Evolutionary conservation across 2,797 vertebrate genomes (phyloP).

Genomic region (Artibeus lituratus): DNA sequence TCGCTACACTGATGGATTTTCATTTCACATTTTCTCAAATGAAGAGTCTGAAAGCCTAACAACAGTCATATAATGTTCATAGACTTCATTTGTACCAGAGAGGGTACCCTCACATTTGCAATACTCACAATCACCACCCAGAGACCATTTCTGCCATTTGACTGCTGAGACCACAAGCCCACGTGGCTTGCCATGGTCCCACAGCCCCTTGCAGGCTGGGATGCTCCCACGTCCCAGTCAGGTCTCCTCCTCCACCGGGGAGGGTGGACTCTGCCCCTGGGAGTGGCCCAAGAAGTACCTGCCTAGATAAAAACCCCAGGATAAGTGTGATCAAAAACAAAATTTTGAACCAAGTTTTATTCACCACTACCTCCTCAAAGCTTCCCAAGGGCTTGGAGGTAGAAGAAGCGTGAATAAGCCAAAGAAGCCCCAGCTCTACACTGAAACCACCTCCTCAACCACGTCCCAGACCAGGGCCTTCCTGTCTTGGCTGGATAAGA

Average conservation of each 20-base stretch:
- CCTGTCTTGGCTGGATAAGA: background rate
- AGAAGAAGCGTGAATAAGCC: background rate
- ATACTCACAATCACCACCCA: background rate
- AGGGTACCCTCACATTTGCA: background rate
- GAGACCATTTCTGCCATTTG: background rate
- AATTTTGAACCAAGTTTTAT: background rate
- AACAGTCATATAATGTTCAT: background rate
- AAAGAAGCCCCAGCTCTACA: rapidly evolving
- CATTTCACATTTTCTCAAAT: background rate
- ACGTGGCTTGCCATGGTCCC: rapidly evolving
- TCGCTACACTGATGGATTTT: background rate
- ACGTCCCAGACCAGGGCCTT: background rate
- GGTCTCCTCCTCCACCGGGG: background rate
- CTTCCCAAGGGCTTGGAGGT: background rate
- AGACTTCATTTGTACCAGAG: background rate
- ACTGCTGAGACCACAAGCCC: background rate
- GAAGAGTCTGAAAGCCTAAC: background rate
- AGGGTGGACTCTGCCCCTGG: background rate
- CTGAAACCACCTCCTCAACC: background rate
- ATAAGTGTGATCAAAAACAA: background rate
- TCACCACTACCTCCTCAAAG: background rate
- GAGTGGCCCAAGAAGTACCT: background rate
- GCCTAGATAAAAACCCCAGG: background rate
- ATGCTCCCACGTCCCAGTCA: background rate
- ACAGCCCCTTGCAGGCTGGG: background rate